These are phyloP conservation scores for Lumbricus terrestris DNA, from an alignment of 2,888 invertebrate species.

Conservation along the genomic window DNA sequence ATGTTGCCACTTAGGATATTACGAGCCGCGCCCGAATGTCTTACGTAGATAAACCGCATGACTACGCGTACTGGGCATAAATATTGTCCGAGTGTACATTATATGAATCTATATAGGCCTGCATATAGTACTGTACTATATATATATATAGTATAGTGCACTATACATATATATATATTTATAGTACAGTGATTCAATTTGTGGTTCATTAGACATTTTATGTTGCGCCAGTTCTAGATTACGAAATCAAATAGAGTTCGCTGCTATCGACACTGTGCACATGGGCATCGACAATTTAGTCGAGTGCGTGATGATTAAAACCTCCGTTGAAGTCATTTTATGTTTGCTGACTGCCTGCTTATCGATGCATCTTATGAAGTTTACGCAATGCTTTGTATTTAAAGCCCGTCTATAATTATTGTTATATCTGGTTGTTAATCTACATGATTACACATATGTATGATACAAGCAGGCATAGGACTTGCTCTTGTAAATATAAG, in stretches of 20 bases:
- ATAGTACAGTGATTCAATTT: neutral
- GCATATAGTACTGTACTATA: no score
- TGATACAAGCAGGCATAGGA: no score
- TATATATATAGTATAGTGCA: no score
- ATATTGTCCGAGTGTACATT: no score
- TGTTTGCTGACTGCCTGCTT: neutral
- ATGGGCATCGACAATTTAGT: neutral
- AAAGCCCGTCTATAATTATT: neutral
- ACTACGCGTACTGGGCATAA: neutral
- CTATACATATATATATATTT: neutral
- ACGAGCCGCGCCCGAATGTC: neutral
- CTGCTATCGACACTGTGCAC: neutral
- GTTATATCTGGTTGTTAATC: neutral
- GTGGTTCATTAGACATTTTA: neutral
- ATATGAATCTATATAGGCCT: no score
- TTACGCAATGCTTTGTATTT: neutral
- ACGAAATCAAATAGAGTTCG: neutral
- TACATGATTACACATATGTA: no score
- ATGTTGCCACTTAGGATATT: neutral
- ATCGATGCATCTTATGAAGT: neutral
- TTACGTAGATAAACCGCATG: neutral
- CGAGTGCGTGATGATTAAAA: neutral
- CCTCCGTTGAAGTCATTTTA: neutral
- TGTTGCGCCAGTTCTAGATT: neutral
- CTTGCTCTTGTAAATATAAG: neutral